Evolutionary conservation across 2,113 vertebrate genomes (phyloP).

Genomic region (Canis aureus): DNA sequence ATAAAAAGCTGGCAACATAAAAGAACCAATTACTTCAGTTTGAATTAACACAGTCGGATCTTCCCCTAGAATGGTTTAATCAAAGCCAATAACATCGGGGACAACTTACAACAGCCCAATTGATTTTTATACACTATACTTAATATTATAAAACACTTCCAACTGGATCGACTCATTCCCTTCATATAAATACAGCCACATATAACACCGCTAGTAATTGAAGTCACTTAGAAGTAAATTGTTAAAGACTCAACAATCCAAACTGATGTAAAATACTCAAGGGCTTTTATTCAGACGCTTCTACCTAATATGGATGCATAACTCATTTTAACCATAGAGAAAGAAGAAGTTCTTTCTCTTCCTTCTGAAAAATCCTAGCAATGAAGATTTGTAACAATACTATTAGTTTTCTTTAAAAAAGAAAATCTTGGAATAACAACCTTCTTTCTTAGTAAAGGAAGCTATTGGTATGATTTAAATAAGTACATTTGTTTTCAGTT

Average conservation of each 20-base stretch:
- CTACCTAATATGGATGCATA: constrained; percentile 39
- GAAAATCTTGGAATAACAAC: constrained; percentile 2
- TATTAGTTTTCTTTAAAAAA: constrained; percentile 50
- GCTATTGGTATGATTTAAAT: constrained; percentile 28
- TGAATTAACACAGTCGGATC: constrained; percentile 69
- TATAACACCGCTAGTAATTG: constrained; percentile 54
- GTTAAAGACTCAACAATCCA: constrained; percentile 47
- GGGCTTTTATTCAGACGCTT: constrained; percentile 42
- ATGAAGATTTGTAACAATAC: neutral
- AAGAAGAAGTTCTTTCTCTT: constrained; percentile 43
- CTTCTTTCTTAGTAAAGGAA: constrained; percentile 46
- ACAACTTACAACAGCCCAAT: constrained; percentile 54
- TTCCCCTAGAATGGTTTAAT: constrained; percentile 73
- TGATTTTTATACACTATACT: constrained; percentile 76
- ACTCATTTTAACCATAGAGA: constrained; percentile 47
- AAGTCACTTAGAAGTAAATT: constrained; percentile 66
- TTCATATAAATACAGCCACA: constrained; percentile 58
- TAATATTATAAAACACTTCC: constrained; percentile 72
- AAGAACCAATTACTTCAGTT: constrained; percentile 76
- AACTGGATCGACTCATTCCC: constrained; percentile 35
- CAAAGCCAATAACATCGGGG: constrained; percentile 72
- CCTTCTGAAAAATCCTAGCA: constrained; percentile 47
- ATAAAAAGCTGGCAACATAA: constrained; percentile 71
- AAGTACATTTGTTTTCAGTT: constrained; percentile 45
- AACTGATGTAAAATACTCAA: constrained; percentile 18